These are phyloP conservation scores for Okamejei kenojei DNA, from an alignment of 2,797 vertebrate species.

Conservation along the genomic window DNA sequence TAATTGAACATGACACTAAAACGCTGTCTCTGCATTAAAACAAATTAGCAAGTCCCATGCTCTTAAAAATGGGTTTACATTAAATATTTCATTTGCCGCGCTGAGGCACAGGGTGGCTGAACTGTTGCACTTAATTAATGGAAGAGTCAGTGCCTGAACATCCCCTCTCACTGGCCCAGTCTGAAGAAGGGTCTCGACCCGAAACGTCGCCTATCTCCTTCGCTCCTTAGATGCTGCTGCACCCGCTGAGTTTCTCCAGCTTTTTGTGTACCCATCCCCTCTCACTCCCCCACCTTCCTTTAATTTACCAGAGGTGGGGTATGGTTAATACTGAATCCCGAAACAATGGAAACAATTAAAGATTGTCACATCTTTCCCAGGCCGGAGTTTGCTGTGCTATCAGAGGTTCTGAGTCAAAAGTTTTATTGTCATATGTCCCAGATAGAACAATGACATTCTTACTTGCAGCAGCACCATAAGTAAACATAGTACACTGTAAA, in stretches of 20 bases:
- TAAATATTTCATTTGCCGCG: not conserved
- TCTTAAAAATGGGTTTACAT: constrained; percentile 13
- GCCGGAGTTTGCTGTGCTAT: not conserved
- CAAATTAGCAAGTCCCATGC: not conserved
- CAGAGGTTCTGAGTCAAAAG: no score
- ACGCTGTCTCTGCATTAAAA: constrained; percentile 14
- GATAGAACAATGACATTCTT: no score
- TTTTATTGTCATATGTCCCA: no score
- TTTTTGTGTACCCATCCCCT: no score
- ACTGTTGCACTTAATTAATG: not conserved
- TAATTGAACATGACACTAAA: constrained; percentile 21
- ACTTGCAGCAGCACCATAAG: no score
- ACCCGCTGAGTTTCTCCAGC: no score
- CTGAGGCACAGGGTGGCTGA: not conserved
- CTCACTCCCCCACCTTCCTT: not conserved
- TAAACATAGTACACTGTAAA: no score
- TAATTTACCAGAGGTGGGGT: not conserved
- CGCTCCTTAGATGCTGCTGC: no score
- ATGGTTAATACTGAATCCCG: not conserved
- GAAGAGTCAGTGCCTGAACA: not conserved
- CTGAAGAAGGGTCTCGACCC: no score
- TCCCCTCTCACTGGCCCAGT: not conserved
- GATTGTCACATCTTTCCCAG: not conserved
- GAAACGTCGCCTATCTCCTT: no score
- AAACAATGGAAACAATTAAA: not conserved